Evolutionary conservation across 2,797 vertebrate genomes (phyloP).

Genomic region (Remorina albescens): DNA sequence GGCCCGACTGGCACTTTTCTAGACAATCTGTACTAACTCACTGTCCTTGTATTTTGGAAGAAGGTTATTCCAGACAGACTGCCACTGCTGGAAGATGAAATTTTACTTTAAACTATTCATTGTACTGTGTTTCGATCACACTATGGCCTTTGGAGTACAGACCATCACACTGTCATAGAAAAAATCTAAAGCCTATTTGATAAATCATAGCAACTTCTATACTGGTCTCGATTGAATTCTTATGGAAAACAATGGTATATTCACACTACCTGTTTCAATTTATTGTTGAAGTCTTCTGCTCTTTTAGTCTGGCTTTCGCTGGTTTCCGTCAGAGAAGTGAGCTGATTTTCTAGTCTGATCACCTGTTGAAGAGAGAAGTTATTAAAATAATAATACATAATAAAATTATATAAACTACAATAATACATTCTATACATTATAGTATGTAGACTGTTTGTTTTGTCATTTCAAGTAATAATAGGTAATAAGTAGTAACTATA

Average conservation of each 20-base stretch:
- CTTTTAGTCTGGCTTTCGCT: constrained; percentile 90
- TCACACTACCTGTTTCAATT: constrained; percentile 91
- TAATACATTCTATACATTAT: too few relatives aligned
- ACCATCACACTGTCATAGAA: not conserved
- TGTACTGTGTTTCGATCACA: too few relatives aligned
- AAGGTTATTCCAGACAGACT: not conserved
- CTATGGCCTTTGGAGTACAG: too few relatives aligned
- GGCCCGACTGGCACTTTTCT: not conserved
- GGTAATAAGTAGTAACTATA: too few relatives aligned
- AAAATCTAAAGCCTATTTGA: not conserved
- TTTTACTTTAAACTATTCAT: too few relatives aligned
- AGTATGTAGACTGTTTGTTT: too few relatives aligned
- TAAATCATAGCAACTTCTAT: not conserved
- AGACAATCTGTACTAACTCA: not conserved
- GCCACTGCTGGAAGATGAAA: not conserved
- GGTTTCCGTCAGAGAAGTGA: constrained; percentile 86
- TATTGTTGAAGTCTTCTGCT: constrained; percentile 91
- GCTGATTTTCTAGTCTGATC: constrained; percentile 88
- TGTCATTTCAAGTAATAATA: too few relatives aligned
- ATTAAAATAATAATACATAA: not conserved
- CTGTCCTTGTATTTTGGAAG: not conserved
- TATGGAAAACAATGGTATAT: not conserved
- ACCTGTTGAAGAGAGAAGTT: constrained; percentile 77
- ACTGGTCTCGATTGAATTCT: not conserved
- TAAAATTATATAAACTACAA: too few relatives aligned